Evolutionary conservation across 37 sponge, comb jelly and placozoan species (phyloP).

Genomic region (Mnemiopsis leidyi): DNA sequence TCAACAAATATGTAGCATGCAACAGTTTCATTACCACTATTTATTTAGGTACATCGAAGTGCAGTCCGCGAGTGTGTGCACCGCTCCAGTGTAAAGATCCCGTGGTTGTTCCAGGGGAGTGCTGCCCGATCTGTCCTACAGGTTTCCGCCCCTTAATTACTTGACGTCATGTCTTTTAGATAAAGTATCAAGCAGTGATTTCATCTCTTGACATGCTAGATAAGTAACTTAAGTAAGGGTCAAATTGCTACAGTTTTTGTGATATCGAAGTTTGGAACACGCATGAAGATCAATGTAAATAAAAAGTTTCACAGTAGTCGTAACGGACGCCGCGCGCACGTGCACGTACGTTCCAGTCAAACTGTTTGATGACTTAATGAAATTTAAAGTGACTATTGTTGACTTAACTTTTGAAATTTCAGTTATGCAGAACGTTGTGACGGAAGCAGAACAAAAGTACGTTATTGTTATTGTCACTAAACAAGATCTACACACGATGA

Average conservation of each 20-base stretch:
- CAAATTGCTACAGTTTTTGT: not conserved
- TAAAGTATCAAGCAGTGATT: not conserved
- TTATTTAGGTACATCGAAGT: not conserved
- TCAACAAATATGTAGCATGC: no score
- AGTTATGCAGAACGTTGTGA: not conserved
- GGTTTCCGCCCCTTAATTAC: not conserved
- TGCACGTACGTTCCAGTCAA: not conserved
- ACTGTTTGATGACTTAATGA: no score
- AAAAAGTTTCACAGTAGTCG: not conserved
- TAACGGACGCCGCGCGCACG: not conserved
- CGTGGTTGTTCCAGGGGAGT: not conserved
- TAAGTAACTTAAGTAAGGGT: not conserved
- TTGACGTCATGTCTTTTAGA: not conserved
- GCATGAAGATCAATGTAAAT: not conserved
- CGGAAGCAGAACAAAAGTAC: not conserved
- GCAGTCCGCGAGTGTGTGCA: not conserved
- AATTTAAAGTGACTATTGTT: no score
- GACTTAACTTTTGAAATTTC: no score
- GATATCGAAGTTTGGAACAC: not conserved
- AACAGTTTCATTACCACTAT: not conserved
- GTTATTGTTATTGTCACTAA: not conserved
- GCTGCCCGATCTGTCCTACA: not conserved
- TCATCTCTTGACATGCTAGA: not conserved
- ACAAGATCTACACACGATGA: conserved; percentile 7
- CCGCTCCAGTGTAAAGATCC: not conserved